Evolutionary conservation across 1,140 invertebrate species (phyloP), one percentile per base, ranked within the genome.

Genomic region (Drosophila insularis): DNA sequence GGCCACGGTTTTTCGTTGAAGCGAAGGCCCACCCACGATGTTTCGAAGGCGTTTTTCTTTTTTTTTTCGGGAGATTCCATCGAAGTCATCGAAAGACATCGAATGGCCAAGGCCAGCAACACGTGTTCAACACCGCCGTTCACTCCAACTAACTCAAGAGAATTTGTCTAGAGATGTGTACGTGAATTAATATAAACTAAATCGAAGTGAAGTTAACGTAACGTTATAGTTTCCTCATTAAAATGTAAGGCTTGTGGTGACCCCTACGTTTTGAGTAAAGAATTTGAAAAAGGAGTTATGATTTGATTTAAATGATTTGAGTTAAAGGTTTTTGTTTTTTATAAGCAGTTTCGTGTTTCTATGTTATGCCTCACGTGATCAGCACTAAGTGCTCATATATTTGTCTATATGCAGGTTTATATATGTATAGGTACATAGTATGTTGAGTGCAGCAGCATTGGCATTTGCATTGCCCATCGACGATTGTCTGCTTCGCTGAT

Each of bases 391-490:
- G 17, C 17, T 19, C 17, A 50, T 50, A 40, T 72, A 32, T 58
- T 5, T 71, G 53, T 67, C 31, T 62, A 19, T 63, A 55, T 67
- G 50, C 68, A 63, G 67, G 37, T 27, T 27, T 27, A 27, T 76
- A 55, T 71, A 31, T 73, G 61, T 68, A 64, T 74, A n/a, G n/a
- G n/a, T n/a, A 27, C 27, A 50, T 50, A 19, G 7, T 17, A 50
- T 19, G 43, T 50, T 50, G 43, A 50, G 17, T 50, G 43, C 43
- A 50, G 43, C 35, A 64, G 74, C 78, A 81, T 78, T 86, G 81
- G 82, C 81, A 86, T 87, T 87, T 87, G 84, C 82, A 87, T 87
- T 89, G 84, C 84, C 74, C 63, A 32, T 61, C 31, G 77, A 67
- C 70, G 68, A 67, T 68, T 65, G 53, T 40, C 53, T 66, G 60